Percentiles rank a stretch among this genome's conserved stretches.
These are phyloP conservation scores for Eumeta japonica DNA, from an alignment of 1,140 invertebrate species.

Conservation along the genomic window DNA sequence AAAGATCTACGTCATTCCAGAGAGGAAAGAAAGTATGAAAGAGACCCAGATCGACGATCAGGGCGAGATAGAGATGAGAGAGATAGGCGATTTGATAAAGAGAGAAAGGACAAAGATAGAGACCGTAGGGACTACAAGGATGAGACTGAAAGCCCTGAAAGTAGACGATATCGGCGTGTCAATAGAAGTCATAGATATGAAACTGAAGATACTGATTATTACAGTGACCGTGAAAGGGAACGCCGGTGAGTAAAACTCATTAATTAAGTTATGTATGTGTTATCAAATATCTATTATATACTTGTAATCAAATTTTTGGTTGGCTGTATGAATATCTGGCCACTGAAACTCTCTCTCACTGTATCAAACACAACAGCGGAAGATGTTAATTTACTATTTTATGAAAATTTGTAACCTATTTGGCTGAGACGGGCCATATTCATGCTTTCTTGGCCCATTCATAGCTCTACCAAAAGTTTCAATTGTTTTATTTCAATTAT, in stretches of 20 bases:
- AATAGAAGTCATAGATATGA: conserved; percentile 38
- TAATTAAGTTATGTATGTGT: conserved; percentile 1
- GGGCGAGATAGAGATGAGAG: conserved; percentile 21
- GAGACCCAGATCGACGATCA: conserved; percentile 30
- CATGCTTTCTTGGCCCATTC: too few species aligned
- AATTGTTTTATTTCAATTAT: too few species aligned
- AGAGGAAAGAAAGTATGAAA: conserved; percentile 37
- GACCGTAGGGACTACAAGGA: too few species aligned
- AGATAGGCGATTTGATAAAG: conserved; percentile 31
- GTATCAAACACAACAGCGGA: too few species aligned
- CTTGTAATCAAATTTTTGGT: conserved; percentile 4
- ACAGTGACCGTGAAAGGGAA: conserved; percentile 46
- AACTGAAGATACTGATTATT: conserved; percentile 55
- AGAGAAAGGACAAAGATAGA: conserved; percentile 25
- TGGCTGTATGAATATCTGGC: background rate
- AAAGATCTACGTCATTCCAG: conserved; percentile 30
- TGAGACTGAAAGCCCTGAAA: conserved; percentile 10
- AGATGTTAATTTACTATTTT: too few species aligned
- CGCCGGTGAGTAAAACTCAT: conserved; percentile 28
- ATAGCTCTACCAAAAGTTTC: too few species aligned
- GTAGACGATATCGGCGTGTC: conserved; percentile 11
- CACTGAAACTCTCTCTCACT: too few species aligned
- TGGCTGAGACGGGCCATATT: background rate
- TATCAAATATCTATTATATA: conserved; percentile 5
- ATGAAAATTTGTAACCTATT: background rate